phyloP scores from a whole-genome alignment of 2,888 invertebrate species.

The Heliconius aoede region DNA sequence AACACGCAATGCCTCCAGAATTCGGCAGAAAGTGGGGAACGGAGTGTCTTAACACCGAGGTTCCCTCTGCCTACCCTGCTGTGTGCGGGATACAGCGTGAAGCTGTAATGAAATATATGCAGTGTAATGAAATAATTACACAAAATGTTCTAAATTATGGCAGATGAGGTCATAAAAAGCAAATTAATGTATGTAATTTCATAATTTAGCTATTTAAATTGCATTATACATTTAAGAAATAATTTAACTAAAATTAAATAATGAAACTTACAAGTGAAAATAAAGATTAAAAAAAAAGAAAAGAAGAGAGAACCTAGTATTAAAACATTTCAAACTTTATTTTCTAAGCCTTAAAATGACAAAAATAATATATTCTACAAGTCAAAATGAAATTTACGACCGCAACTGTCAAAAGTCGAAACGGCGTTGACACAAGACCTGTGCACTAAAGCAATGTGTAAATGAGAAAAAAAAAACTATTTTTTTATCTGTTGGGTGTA shows the following conservation, averaged over 20 bases:
- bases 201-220: background rate
- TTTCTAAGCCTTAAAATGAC: no score
- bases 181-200: background rate
- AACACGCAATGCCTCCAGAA: no score
- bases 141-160: constrained; percentile 7
- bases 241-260: background rate
- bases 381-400: background rate
- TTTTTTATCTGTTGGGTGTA: constrained; percentile 55
- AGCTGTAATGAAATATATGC: no score
- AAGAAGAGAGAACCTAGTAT: background rate
- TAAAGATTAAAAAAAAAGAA: background rate
- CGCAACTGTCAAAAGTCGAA: background rate
- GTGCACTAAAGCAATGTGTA: constrained; percentile 58
- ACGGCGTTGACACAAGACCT: constrained; percentile 27
- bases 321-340: background rate
- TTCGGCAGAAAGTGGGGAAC: no score
- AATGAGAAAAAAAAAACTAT: constrained; percentile 61
- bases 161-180: constrained; percentile 10
- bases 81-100: no score
- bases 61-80: no score
- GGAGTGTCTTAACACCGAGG: no score
- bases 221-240: background rate
- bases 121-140: background rate
- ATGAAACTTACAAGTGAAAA: background rate
- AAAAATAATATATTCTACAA: background rate